Base-by-base conservation (phyloP, 2,797 vertebrate genomes). In the Argentina silus region DNA sequence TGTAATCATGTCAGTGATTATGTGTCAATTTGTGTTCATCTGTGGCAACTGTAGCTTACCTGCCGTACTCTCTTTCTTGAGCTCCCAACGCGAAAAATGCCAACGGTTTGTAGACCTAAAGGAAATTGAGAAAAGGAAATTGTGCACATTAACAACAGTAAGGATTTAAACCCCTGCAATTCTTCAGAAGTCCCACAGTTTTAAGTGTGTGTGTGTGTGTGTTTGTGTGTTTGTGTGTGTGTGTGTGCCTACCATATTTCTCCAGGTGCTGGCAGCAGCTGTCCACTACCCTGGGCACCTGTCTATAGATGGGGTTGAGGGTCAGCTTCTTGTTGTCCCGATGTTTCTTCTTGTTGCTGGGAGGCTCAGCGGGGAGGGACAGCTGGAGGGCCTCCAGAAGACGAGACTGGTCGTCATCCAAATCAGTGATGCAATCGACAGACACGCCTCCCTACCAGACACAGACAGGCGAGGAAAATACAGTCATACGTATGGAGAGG, bases 61-160 rank as follows among this genome's bases (percentile, higher is more conserved):
- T 99, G 97, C 84, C 96, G 94, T 72, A 99, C 96, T 95, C 98
- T 94, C 87, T 98, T 99, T 93, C 97, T 99, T 77, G 98, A 99
- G 84, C 98, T 99, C 85, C 98, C 98, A 64, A 99, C 95, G 81
- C 98, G 94, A 89, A 99, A 99, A 88, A 99, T 99, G 69, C 98
- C 98, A 71, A 99, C 96, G 4, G 97, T 99, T 78, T 98, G 96
- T 56, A 99, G 94, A 83, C 95, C 98, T 99, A 75, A 45, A 90
- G 0, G 77, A 75, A 56, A 66, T 51, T 50, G 55, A 70, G 51
- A 42, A 42, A 19, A 56, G 45, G 21, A 8, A 61, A 21, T 59
- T 57, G 7, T 19, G 45, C 45, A 19, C 15, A 17, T 47, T 7
- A 61, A 11, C 21, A 42, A 53, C 10, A 23, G 17, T 59, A 43